Conservation (phyloP, 2,113 vertebrate genomes). For the Sander lucioperca region DNA sequence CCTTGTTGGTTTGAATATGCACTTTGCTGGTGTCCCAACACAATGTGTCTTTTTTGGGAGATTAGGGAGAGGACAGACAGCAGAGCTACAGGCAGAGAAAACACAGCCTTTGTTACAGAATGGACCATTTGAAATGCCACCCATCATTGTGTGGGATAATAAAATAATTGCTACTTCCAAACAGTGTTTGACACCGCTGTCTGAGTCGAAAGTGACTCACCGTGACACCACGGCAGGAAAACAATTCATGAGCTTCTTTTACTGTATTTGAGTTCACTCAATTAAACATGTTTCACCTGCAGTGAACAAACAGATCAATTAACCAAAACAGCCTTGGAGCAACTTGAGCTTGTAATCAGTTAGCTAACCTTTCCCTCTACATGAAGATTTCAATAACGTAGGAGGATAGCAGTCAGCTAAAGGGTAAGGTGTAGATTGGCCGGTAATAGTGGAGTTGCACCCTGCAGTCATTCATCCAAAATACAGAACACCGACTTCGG, state of each 20-base stretch:
- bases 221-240: not conserved
- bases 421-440: not conserved
- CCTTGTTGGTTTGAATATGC: constrained; percentile 12
- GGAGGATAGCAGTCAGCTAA: not conserved
- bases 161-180: not conserved
- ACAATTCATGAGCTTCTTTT: not conserved
- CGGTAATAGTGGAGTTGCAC: not conserved
- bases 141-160: not conserved
- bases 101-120: not conserved
- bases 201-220: not conserved
- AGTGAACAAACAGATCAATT: not conserved
- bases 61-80: not conserved
- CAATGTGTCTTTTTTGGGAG: not conserved
- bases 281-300: not conserved
- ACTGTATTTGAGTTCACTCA: not conserved
- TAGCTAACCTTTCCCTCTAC: not conserved
- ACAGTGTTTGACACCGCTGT: not conserved
- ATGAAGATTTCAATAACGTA: no score
- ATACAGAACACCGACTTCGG: not conserved
- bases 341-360: not conserved
- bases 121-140: not conserved
- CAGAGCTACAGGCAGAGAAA: not conserved
- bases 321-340: not conserved
- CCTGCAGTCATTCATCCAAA: not conserved
- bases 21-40: constrained; percentile 19